Percentiles rank a stretch among this genome's conserved stretches.
Evolutionary conservation across 2,888 invertebrate species (phyloP).

Genomic region (Galerucella nymphaeae): DNA sequence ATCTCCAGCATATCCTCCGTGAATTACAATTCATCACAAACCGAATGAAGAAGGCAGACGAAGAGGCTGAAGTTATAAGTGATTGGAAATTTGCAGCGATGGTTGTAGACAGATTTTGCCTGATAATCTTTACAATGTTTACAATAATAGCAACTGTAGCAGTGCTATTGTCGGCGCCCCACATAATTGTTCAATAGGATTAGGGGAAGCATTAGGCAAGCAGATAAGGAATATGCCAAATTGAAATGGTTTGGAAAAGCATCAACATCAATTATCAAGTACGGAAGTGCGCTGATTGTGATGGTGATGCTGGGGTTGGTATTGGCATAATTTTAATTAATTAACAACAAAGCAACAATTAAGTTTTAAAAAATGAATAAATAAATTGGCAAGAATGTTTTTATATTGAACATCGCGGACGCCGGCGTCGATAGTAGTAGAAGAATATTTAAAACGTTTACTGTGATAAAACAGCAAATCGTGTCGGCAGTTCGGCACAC

Average conservation of each 20-base stretch:
- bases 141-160: slow-evolving; percentile 93
- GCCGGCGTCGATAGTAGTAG: slow-evolving; percentile 36
- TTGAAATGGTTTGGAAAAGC: background rate
- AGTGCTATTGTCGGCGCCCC: slow-evolving; percentile 91
- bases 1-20: slow-evolving; percentile 89
- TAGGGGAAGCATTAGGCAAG: slow-evolving; percentile 16
- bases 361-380: background rate
- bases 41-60: slow-evolving; percentile 94
- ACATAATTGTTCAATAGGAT: slow-evolving; percentile 90
- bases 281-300: background rate
- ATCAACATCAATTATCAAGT: slow-evolving; percentile 11
- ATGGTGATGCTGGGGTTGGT: slow-evolving; percentile 6
- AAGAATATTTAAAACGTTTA: slow-evolving; percentile 60
- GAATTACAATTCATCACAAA: slow-evolving; percentile 95
- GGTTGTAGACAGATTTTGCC: slow-evolving; percentile 97
- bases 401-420: slow-evolving; percentile 13
- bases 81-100: slow-evolving; percentile 99
- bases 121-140: slow-evolving; percentile 95
- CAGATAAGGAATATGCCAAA: slow-evolving; percentile 5
- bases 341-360: slow-evolving; percentile 4
- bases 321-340: background rate
- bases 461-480: slow-evolving; percentile 65
- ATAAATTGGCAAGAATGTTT: background rate
- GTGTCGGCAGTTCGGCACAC: slow-evolving; percentile 64
- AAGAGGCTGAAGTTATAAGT: slow-evolving; percentile 91